Evolutionary conservation across 2,113 vertebrate species (phyloP).

Genomic region (Daubentonia madagascariensis): DNA sequence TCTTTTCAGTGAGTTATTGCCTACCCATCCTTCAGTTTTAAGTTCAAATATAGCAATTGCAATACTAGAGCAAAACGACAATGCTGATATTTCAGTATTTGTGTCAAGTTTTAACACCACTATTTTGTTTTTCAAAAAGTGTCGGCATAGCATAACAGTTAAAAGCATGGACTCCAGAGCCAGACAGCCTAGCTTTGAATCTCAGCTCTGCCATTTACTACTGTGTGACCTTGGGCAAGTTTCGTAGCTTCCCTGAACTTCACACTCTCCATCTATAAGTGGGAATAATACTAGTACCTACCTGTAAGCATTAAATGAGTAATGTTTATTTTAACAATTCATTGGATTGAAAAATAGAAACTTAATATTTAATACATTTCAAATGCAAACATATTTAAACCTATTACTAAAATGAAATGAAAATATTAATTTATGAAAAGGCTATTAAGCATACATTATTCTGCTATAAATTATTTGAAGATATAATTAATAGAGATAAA

Average conservation of each 20-base stretch:
- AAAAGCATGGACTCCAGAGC: not conserved
- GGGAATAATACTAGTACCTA: not conserved
- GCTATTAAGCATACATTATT: not conserved
- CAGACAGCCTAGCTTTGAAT: not conserved
- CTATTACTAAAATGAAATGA: not conserved
- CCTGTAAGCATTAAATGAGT: not conserved
- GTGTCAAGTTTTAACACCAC: not conserved
- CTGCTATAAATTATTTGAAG: not conserved
- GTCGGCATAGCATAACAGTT: not conserved
- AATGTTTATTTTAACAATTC: not conserved
- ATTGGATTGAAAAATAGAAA: constrained; percentile 28
- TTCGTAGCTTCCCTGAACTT: not conserved
- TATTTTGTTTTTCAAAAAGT: not conserved
- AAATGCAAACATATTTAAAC: constrained; percentile 16
- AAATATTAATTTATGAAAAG: constrained; percentile 12
- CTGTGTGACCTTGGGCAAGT: not conserved
- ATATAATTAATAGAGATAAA: constrained; percentile 3
- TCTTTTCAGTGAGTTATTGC: not conserved
- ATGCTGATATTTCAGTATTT: not conserved
- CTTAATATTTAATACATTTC: not conserved
- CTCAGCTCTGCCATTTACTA: not conserved
- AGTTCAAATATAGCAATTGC: not conserved
- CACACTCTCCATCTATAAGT: not conserved
- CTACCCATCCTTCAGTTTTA: not conserved
- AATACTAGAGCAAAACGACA: not conserved